Evolutionary conservation across 2,888 invertebrate genomes (phyloP), one percentile per base, ranked within the genome.

Genomic region (Polietes domitor): DNA sequence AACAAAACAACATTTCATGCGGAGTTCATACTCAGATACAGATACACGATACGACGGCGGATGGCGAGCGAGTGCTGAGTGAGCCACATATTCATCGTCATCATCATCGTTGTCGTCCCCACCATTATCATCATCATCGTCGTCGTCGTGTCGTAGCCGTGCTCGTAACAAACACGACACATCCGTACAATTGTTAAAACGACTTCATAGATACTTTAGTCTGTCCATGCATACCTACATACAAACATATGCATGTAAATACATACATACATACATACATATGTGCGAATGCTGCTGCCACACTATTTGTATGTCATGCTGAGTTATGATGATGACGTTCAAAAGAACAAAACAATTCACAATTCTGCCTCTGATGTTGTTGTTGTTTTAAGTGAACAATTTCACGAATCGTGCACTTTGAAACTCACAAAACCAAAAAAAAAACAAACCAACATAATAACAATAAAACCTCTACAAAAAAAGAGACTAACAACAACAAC

Each of bases 371-470:
- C 61, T 75, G 41, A 7, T 26, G 5, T 26, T 63, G 80, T 76
- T 79, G 74, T 68, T 41, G 50, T 41, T 37, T 73, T 76, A 79
- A 81, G 76, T 79, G 81, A 84, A 84, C 78, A 81, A 84, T 84
- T 84, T 81, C 73, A 81, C 81, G 81, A 81, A 73, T 84, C 81
- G 84, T 84, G 76, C 81, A 84, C 72, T 81, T 78, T 75, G 68
- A 78, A 74, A 55, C 53, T 77, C 70, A 65, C 15, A 37, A 65
- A 53, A 21, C 41, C 26, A 41, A 73, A 15, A 28, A 15, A n/a
- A 6, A 41, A 71, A 71, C 47, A 26, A 73, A 15, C 32, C 41
- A 68, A 58, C 77, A 77, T 77, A 83, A 78, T 78, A 81, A 73
- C 76, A 81, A 84, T 76, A 79, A 81, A 78, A 73, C 53, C 58